These are phyloP conservation scores for Melipona beecheii DNA, from an alignment of 2,888 invertebrate species.

Conservation along the genomic window DNA sequence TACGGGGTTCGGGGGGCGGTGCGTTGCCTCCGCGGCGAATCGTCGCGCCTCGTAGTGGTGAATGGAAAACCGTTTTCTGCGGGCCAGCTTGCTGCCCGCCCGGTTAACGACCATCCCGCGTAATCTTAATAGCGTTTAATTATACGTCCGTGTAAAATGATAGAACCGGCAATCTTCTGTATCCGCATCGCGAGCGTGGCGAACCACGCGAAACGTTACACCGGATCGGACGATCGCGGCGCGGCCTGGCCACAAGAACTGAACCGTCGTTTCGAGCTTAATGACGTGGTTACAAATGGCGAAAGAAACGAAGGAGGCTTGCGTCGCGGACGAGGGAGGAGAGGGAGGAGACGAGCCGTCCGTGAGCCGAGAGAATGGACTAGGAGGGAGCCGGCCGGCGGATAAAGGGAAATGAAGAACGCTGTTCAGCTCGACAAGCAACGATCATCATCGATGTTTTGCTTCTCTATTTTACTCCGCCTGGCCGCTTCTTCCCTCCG, in stretches of 20 bases:
- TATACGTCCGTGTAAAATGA: conserved; percentile 44
- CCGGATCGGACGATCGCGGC: conserved; percentile 36
- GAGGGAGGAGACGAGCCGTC: too few relatives aligned
- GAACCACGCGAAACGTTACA: conserved; percentile 36
- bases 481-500: neutral
- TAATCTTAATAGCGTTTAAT: conserved; percentile 59
- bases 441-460: conserved; percentile 37
- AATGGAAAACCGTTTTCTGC: neutral
- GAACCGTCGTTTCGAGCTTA: conserved; percentile 54
- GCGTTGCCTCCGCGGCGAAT: neutral
- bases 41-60: neutral
- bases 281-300: conserved; percentile 33
- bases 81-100: neutral
- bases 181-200: conserved; percentile 31
- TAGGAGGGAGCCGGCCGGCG: neutral
- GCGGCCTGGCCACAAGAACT: conserved; percentile 43
- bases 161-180: conserved; percentile 44
- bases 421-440: conserved; percentile 9
- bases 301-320: conserved; percentile 10
- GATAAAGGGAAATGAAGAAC: neutral
- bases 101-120: conserved; percentile 42
- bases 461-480: conserved; percentile 7
- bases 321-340: too few relatives aligned
- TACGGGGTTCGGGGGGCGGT: neutral
- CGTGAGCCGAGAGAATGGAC: neutral